Evolutionary conservation across 2,797 vertebrate species (phyloP).

Genomic region (Steatocranus sp.): DNA sequence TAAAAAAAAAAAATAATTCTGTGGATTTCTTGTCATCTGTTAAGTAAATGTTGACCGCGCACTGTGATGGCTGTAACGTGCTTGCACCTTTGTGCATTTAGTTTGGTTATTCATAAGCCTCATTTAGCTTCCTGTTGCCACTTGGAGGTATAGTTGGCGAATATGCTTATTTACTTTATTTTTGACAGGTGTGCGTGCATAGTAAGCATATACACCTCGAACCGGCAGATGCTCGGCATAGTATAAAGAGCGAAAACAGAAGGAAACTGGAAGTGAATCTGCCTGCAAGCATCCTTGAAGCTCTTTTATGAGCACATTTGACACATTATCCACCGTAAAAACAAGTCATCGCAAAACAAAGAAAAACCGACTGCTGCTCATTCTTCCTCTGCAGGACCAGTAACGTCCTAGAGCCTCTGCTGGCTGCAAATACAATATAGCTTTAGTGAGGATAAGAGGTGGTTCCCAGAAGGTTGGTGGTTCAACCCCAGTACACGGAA

Average conservation of each 20-base stretch:
- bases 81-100: background rate
- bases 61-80: background rate
- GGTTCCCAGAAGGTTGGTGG: background rate
- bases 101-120: background rate
- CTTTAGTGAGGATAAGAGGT: background rate
- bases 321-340: background rate
- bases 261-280: background rate
- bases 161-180: background rate
- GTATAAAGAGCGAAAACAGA: background rate
- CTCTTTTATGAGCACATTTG: background rate
- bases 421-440: background rate
- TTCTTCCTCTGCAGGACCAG: background rate
- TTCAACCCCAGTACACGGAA: background rate
- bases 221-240: background rate
- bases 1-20: background rate
- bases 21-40: background rate
- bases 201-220: background rate
- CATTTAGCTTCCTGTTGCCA: background rate
- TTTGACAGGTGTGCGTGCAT: rapidly evolving
- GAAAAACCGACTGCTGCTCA: background rate
- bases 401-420: background rate
- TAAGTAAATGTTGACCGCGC: background rate
- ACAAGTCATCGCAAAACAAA: background rate
- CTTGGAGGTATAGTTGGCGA: rapidly evolving
- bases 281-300: background rate